Evolutionary conservation across 2,888 invertebrate genomes (phyloP).

Genomic region (Leucania comma): DNA sequence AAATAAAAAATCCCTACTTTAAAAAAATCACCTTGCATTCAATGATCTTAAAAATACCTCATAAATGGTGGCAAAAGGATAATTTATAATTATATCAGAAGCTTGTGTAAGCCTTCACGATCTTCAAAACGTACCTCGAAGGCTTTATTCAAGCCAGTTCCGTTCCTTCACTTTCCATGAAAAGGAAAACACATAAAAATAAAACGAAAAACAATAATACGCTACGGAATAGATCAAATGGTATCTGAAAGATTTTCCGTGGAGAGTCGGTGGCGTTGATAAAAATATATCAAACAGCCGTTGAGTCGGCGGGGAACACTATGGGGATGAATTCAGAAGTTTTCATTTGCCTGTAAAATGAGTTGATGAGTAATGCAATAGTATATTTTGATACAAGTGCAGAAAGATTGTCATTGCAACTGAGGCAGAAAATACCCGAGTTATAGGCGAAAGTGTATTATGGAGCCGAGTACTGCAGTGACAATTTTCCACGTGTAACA

Average conservation of each 20-base stretch:
- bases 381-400: too few relatives aligned
- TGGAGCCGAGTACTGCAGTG: too few relatives aligned
- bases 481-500: too few relatives aligned
- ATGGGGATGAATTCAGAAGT: slow-evolving; percentile 16
- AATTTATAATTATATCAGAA: neutral
- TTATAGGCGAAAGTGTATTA: too few relatives aligned
- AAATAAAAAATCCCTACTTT: too few relatives aligned
- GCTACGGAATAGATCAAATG: slow-evolving; percentile 32
- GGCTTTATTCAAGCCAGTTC: neutral
- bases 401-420: too few relatives aligned
- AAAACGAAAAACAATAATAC: slow-evolving; percentile 40
- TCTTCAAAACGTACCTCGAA: neutral
- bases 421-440: too few relatives aligned
- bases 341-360: neutral
- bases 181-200: slow-evolving; percentile 18
- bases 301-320: neutral
- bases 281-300: slow-evolving; percentile 17
- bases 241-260: slow-evolving; percentile 24
- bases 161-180: neutral
- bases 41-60: neutral
- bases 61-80: too few relatives aligned
- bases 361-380: too few relatives aligned
- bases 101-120: neutral
- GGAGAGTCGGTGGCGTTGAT: slow-evolving; percentile 18
- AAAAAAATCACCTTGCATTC: neutral